Percentiles rank a stretch among this genome's conserved stretches.
These are phyloP conservation scores for Neelides folsomi DNA, from an alignment of 2,888 invertebrate species.

Conservation along the genomic window DNA sequence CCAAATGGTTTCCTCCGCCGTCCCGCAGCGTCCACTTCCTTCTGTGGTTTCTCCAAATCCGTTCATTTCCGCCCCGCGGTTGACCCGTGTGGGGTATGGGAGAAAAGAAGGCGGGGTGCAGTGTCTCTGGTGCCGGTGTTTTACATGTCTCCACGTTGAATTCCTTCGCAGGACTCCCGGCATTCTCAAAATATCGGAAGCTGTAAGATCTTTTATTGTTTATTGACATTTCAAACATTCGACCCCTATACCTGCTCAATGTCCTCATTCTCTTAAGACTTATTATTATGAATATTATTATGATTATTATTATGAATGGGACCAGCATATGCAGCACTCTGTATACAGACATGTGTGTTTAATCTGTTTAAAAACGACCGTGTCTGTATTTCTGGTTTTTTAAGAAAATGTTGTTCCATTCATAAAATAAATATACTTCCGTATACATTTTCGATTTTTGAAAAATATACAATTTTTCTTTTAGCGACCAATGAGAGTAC, in stretches of 20 bases:
- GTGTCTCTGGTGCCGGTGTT: conserved; percentile 47
- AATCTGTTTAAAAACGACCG: no score
- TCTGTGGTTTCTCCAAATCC: conserved; percentile 18
- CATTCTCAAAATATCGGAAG: conserved; percentile 58
- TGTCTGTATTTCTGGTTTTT: no score
- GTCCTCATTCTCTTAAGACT: no score
- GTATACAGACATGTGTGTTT: no score
- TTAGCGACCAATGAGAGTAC: background rate
- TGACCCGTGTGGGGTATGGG: conserved; percentile 8
- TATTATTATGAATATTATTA: no score
- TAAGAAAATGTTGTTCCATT: no score
- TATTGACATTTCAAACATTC: background rate
- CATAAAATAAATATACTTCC: no score
- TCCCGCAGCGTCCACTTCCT: no score
- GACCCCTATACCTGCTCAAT: conserved; percentile 2
- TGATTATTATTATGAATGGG: no score
- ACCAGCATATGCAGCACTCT: no score
- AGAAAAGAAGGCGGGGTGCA: conserved; percentile 38
- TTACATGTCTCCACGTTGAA: conserved; percentile 63
- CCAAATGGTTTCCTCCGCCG: background rate
- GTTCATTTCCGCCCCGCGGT: conserved; percentile 29
- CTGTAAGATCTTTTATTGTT: conserved; percentile 44
- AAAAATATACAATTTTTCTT: no score
- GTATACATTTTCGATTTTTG: no score
- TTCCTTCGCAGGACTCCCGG: conserved; percentile 61